phyloP scores from a whole-genome alignment of 2,113 vertebrate species.

The Thunnus thynnus region DNA sequence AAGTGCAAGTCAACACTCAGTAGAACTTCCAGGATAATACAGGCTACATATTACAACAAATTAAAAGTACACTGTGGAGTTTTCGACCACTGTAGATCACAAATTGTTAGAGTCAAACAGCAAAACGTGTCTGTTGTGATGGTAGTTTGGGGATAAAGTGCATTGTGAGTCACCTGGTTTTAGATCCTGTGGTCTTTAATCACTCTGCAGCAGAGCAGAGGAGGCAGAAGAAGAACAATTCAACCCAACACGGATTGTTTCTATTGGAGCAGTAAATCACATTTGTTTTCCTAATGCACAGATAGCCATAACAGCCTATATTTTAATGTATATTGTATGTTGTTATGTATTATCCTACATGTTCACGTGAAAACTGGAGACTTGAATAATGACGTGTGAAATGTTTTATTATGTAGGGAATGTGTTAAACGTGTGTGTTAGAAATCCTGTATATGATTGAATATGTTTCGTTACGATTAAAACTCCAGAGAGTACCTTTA shows the following conservation, averaged over 20 bases:
- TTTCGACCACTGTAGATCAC: background rate
- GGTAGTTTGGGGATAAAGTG: background rate
- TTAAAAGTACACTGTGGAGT: conserved; percentile 2
- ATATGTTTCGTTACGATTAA: background rate
- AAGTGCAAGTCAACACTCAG: conserved; percentile 15
- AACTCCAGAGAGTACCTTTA: conserved; percentile 2
- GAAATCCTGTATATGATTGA: too few relatives aligned
- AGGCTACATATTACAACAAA: background rate
- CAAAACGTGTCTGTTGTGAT: background rate
- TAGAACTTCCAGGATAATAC: background rate
- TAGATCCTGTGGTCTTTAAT: too few relatives aligned
- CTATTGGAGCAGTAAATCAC: too few relatives aligned
- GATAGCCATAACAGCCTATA: too few relatives aligned
- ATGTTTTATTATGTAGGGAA: too few relatives aligned
- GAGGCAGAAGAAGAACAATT: too few relatives aligned
- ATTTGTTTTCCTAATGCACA: too few relatives aligned
- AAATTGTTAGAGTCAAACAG: background rate
- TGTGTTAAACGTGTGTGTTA: too few relatives aligned
- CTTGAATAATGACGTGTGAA: background rate
- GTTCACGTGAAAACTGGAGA: background rate
- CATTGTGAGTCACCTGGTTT: background rate
- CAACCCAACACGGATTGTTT: too few relatives aligned
- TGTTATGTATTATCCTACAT: background rate
- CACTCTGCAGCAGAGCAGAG: too few relatives aligned
- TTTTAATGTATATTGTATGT: too few relatives aligned